phyloP scores from a whole-genome alignment of 2,888 invertebrate species.

The Meiosimyza platycephala region DNA sequence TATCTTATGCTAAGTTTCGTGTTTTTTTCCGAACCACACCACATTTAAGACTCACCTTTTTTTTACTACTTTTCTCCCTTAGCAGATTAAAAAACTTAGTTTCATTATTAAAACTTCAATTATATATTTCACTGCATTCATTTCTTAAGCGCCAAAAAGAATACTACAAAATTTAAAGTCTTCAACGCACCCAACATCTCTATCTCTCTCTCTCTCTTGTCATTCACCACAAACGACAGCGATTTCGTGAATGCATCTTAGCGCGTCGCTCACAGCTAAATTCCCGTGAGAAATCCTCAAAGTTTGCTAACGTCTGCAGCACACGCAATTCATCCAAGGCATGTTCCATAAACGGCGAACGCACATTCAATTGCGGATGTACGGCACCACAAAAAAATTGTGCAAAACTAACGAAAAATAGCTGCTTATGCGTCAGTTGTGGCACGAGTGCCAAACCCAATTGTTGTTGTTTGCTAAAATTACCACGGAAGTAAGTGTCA shows the following conservation, averaged over 20 bases:
- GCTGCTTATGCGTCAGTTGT: conserved; percentile 56
- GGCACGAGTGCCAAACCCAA: conserved; percentile 50
- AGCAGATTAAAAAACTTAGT: too few species aligned
- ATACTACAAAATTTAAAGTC: too few species aligned
- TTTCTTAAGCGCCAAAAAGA: too few species aligned
- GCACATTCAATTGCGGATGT: conserved; percentile 49
- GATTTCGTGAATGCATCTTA: conserved; percentile 59
- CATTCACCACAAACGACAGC: conserved; percentile 58
- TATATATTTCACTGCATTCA: too few species aligned
- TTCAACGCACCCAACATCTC: too few species aligned
- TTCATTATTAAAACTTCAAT: too few species aligned
- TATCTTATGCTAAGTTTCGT: too few species aligned
- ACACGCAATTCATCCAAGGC: conserved; percentile 60
- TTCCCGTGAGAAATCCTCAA: conserved; percentile 58
- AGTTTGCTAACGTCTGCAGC: conserved; percentile 60
- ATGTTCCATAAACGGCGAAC: conserved; percentile 54
- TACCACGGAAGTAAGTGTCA: conserved; percentile 55
- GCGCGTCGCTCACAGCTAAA: conserved; percentile 57
- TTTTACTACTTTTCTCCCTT: too few species aligned
- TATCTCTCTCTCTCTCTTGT: too few species aligned
- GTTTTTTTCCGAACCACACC: too few species aligned
- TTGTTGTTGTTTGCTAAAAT: conserved; percentile 35
- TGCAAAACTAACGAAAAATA: conserved; percentile 61
- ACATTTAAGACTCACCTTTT: too few species aligned
- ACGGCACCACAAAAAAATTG: conserved; percentile 61